phyloP scores from a whole-genome alignment of 2,888 invertebrate genomes.

The Dione vanillae region DNA sequence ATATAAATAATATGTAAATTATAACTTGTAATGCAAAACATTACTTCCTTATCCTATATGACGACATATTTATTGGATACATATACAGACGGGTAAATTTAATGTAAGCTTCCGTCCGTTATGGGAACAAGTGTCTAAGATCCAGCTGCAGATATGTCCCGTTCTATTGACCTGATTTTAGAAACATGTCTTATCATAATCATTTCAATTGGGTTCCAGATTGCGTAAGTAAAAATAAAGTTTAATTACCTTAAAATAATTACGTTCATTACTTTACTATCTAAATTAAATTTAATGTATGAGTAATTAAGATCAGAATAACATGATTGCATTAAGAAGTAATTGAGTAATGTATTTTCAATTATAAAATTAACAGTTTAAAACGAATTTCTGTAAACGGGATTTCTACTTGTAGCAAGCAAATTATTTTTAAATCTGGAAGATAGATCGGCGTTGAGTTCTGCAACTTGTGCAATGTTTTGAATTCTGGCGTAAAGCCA shows the following conservation, averaged over 20 bases:
- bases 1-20: too few relatives aligned
- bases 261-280: background rate
- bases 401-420: too few relatives aligned
- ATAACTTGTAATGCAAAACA: too few relatives aligned
- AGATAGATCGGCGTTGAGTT: too few relatives aligned
- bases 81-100: background rate
- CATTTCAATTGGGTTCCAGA: constrained; percentile 15
- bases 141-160: constrained; percentile 23
- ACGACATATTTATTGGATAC: background rate
- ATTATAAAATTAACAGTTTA: background rate
- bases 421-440: too few relatives aligned
- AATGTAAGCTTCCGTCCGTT: constrained; percentile 23
- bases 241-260: background rate
- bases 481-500: too few relatives aligned
- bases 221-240: background rate
- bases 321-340: background rate
- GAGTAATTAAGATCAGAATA: background rate
- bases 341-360: background rate
- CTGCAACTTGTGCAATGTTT: too few relatives aligned
- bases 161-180: constrained; percentile 22
- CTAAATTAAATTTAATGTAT: constrained; percentile 15
- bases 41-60: background rate
- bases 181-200: constrained; percentile 19
- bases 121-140: constrained; percentile 15
- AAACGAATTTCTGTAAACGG: too few relatives aligned